Evolutionary conservation across 2,797 vertebrate genomes (phyloP).

Genomic region (Knipowitschia caucasica): DNA sequence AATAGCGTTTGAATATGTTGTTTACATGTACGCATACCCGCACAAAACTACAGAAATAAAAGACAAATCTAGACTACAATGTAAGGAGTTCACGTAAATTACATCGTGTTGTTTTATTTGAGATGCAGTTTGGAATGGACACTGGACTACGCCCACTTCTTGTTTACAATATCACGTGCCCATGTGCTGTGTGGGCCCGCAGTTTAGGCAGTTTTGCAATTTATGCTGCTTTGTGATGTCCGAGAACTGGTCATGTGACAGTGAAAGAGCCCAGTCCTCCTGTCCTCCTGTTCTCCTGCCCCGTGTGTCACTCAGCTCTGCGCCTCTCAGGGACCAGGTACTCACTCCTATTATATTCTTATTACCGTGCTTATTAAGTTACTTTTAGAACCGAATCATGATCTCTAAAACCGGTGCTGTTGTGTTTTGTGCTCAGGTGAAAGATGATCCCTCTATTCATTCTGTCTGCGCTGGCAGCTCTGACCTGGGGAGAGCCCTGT

Average conservation of each 20-base stretch:
- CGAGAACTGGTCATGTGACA: conserved; percentile 60
- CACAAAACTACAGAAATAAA: neutral
- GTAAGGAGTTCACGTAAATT: neutral
- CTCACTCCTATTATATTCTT: neutral
- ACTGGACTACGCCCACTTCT: neutral
- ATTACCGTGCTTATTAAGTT: neutral
- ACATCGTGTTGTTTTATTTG: neutral
- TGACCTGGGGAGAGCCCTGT: conserved; percentile 48
- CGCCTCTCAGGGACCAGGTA: conserved; percentile 25
- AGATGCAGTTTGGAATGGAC: neutral
- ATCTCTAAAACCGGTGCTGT: neutral
- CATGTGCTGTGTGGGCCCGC: neutral
- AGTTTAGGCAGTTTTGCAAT: neutral
- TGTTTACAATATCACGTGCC: neutral
- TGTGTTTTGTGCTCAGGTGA: neutral
- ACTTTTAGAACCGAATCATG: too few species aligned
- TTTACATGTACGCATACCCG: neutral
- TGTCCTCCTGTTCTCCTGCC: too few species aligned
- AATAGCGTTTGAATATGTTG: neutral
- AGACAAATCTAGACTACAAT: too few species aligned
- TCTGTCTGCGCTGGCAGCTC: conserved; percentile 49
- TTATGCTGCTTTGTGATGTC: conserved; percentile 21
- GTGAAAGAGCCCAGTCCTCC: conserved; percentile 13
- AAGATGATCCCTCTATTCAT: conserved; percentile 57
- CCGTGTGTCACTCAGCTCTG: conserved; percentile 10